These are phyloP conservation scores for Spea multiplicata DNA, from an alignment of 2,113 vertebrate genomes.

Conservation along the genomic window DNA sequence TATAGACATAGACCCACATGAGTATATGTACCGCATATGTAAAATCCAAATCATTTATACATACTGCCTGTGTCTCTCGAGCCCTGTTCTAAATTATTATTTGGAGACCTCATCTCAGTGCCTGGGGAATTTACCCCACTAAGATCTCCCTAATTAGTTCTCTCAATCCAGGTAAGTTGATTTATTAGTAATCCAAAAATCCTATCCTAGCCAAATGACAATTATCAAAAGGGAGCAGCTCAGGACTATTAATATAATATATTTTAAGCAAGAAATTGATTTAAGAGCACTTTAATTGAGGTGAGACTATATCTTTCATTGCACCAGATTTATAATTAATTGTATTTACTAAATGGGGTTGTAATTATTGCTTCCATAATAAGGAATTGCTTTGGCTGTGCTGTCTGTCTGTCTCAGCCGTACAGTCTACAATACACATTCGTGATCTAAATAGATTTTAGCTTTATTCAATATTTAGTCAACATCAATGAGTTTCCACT, in stretches of 20 bases:
- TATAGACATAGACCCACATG: no score
- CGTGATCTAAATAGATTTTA: neutral
- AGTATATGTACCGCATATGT: no score
- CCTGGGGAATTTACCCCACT: neutral
- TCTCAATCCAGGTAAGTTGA: neutral
- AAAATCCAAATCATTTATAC: no score
- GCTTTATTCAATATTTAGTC: neutral
- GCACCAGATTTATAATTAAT: neutral
- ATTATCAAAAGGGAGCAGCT: neutral
- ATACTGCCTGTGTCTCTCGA: neutral
- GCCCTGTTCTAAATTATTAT: neutral
- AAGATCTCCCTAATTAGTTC: constrained; percentile 2
- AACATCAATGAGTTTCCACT: neutral
- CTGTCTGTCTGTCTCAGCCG: neutral
- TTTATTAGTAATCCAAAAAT: neutral
- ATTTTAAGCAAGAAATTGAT: constrained; percentile 3
- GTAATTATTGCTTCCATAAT: neutral
- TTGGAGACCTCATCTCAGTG: neutral
- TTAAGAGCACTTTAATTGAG: neutral
- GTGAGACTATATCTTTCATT: neutral
- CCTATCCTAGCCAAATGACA: neutral
- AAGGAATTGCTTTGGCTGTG: neutral
- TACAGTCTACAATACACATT: neutral
- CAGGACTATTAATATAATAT: neutral
- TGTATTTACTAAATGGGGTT: neutral